Evolutionary conservation across 2,888 invertebrate species (phyloP).

Genomic region (Gryllus longicercus): DNA sequence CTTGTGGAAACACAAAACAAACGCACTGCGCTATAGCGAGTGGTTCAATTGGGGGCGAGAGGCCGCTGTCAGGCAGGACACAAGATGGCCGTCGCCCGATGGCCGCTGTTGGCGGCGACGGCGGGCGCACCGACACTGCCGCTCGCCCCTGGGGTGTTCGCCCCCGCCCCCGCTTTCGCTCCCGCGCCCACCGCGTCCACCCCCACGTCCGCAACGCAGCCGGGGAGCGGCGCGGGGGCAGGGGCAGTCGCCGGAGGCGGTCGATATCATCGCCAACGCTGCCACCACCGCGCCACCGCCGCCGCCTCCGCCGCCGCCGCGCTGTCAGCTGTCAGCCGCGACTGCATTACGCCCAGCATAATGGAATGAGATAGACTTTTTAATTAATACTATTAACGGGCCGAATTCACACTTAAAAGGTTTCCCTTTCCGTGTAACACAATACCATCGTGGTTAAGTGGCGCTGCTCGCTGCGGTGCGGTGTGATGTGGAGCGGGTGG

Average conservation of each 20-base stretch:
- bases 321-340: not conserved
- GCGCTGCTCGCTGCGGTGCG: not conserved
- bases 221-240: too few relatives aligned
- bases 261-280: not conserved
- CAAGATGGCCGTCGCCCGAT: too few relatives aligned
- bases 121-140: too few relatives aligned
- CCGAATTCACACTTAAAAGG: conserved; percentile 4
- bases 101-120: too few relatives aligned
- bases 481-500: not conserved
- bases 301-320: not conserved
- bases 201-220: too few relatives aligned
- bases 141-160: too few relatives aligned
- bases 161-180: too few relatives aligned
- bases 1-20: too few relatives aligned
- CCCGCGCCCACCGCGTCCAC: too few relatives aligned
- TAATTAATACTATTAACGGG: conserved; percentile 7
- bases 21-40: too few relatives aligned
- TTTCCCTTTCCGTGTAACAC: not conserved
- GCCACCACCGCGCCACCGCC: not conserved
- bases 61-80: too few relatives aligned
- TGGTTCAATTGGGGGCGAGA: too few relatives aligned
- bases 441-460: not conserved
- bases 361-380: not conserved
- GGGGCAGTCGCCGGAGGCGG: not conserved
- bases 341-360: not conserved